Conservation (phyloP, 2,113 vertebrate species). For the Pogona vitticeps region DNA sequence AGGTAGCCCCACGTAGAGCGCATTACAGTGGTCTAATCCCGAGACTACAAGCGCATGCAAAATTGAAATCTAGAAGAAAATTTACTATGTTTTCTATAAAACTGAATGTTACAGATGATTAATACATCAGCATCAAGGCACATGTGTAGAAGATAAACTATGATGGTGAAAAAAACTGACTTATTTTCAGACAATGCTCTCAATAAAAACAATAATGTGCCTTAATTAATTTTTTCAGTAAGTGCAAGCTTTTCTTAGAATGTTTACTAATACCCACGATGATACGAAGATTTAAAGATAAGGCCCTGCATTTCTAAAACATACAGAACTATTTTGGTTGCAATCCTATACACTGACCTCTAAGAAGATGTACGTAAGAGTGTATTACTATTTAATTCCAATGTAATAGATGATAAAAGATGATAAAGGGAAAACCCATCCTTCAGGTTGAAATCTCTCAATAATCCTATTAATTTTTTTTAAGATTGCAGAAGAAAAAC, state of each 20-base stretch:
- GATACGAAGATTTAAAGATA: background rate
- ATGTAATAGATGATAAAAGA: background rate
- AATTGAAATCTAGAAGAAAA: slow-evolving; percentile 32
- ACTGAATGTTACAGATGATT: slow-evolving; percentile 5
- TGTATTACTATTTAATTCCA: background rate
- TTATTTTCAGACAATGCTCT: background rate
- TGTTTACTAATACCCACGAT: background rate
- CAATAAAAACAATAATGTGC: background rate
- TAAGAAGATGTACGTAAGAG: no score
- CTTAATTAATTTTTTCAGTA: slow-evolving; percentile 10
- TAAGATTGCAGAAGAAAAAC: background rate
- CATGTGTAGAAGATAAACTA: background rate
- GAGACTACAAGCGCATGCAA: no score
- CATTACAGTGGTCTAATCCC: no score
- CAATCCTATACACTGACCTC: background rate
- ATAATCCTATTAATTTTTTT: background rate
- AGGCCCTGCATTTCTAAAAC: background rate
- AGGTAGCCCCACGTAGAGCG: no score
- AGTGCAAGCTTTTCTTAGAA: slow-evolving; percentile 4
- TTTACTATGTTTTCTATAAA: background rate
- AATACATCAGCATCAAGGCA: background rate
- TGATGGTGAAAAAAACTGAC: background rate
- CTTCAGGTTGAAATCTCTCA: background rate
- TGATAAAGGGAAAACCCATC: background rate
- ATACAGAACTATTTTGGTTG: background rate